Conservation (phyloP, 2,113 vertebrate genomes). For the Oxygymnocypris stewartii region DNA sequence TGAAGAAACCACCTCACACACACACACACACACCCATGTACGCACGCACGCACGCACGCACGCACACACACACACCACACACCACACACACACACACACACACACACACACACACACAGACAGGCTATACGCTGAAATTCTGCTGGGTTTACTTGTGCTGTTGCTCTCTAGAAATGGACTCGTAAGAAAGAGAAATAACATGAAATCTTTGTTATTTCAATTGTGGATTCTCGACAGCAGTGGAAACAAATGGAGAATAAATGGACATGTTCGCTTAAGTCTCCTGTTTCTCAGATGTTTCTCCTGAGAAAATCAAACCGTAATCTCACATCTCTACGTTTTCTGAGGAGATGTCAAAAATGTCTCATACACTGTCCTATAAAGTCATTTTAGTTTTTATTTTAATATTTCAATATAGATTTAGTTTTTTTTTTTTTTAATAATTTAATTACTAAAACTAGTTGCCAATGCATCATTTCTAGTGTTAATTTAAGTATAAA, state of each 20-base stretch:
- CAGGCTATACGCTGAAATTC: slow-evolving; percentile 10
- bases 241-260: too few species aligned
- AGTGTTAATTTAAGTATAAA: not conserved
- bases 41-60: not conserved
- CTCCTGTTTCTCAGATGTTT: not conserved
- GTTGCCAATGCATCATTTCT: not conserved
- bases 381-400: not conserved
- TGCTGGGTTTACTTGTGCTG: not conserved
- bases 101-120: not conserved
- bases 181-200: not conserved
- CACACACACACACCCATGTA: not conserved
- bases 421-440: not conserved
- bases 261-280: not conserved
- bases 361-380: not conserved
- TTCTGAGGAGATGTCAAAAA: not conserved
- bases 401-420: not conserved
- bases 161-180: slow-evolving; percentile 1
- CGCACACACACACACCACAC: not conserved
- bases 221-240: not conserved
- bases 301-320: not conserved
- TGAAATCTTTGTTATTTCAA: slow-evolving; percentile 1
- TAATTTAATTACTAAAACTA: not conserved
- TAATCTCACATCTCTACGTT: not conserved
- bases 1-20: not conserved
- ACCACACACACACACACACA: not conserved